Evolutionary conservation across 2,888 invertebrate genomes (phyloP).

Genomic region (Neocrepidodera transversa): DNA sequence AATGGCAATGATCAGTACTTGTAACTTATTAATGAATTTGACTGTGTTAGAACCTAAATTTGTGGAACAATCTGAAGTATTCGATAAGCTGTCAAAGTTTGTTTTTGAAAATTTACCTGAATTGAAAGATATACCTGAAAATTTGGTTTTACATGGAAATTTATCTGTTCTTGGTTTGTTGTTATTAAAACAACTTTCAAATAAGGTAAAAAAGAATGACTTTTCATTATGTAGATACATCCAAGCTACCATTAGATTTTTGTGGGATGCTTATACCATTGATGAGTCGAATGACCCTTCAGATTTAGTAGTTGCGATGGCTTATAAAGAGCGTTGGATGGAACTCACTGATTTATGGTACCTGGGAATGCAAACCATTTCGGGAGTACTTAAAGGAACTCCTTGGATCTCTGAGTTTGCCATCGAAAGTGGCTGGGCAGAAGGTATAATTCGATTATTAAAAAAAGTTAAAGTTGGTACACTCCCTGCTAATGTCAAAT

Average conservation of each 20-base stretch:
- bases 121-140: conserved; percentile 81
- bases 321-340: conserved; percentile 88
- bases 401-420: conserved; percentile 92
- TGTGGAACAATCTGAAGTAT: conserved; percentile 79
- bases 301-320: conserved; percentile 82
- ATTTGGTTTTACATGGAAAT: conserved; percentile 85
- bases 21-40: conserved; percentile 92
- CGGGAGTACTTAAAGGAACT: conserved; percentile 74
- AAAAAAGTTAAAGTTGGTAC: conserved; percentile 84
- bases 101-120: conserved; percentile 86
- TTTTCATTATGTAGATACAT: conserved; percentile 89
- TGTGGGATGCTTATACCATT: conserved; percentile 92
- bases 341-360: conserved; percentile 93
- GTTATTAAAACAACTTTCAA: conserved; percentile 82
- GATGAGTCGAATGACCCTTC: conserved; percentile 87
- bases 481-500: conserved; percentile 82
- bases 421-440: conserved; percentile 93
- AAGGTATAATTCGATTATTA: conserved; percentile 83
- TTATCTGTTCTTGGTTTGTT: conserved; percentile 83
- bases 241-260: conserved; percentile 85
- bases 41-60: conserved; percentile 86
- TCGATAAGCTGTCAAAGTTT: conserved; percentile 82
- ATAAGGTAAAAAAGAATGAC: conserved; percentile 84
- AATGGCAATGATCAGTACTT: conserved; percentile 84
- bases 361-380: conserved; percentile 90